Evolutionary conservation across 35 echinoderm and acorn worm species (phyloP).

Genomic region (Eucidaris tribuloides): DNA sequence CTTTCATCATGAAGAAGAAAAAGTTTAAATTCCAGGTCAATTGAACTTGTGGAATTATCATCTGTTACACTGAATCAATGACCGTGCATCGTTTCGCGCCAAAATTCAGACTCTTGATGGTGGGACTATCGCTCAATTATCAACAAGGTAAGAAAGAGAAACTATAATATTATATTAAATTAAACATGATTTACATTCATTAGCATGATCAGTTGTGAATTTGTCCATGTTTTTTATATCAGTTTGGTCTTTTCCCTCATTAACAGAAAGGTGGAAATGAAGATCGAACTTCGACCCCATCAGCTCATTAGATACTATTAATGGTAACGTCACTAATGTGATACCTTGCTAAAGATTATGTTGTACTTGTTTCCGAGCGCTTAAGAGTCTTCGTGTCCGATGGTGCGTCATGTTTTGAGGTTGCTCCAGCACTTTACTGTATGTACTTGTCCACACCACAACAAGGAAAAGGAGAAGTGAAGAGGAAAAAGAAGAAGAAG

Average conservation of each 20-base stretch:
- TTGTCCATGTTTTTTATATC: not conserved
- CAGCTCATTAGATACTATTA: not conserved
- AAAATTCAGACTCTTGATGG: conserved; percentile 89
- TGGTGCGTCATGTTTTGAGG: too few relatives aligned
- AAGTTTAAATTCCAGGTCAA: conserved; percentile 96
- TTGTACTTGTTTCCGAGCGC: not conserved
- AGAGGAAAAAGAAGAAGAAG: not conserved
- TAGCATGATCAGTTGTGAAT: not conserved
- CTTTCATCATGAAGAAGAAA: conserved; percentile 98
- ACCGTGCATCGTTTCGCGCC: conserved; percentile 82
- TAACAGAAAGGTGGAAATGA: too few relatives aligned
- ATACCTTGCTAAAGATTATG: not conserved
- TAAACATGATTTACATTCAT: not conserved
- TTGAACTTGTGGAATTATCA: conserved; percentile 88
- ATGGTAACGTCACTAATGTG: not conserved
- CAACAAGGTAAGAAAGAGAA: conserved; percentile 69
- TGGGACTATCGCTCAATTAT: conserved; percentile 77
- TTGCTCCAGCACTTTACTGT: not conserved
- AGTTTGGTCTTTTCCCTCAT: not conserved
- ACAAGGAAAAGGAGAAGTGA: not conserved
- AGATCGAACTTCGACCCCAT: not conserved
- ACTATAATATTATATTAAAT: not conserved
- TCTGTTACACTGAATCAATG: conserved; percentile 90
- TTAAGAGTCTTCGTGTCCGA: too few relatives aligned
- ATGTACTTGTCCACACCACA: not conserved